A percentile compares a stretch with the other conserved stretches of the same genome.
phyloP scores from a whole-genome alignment of 2,888 invertebrate species.

The Philereme transversata region DNA sequence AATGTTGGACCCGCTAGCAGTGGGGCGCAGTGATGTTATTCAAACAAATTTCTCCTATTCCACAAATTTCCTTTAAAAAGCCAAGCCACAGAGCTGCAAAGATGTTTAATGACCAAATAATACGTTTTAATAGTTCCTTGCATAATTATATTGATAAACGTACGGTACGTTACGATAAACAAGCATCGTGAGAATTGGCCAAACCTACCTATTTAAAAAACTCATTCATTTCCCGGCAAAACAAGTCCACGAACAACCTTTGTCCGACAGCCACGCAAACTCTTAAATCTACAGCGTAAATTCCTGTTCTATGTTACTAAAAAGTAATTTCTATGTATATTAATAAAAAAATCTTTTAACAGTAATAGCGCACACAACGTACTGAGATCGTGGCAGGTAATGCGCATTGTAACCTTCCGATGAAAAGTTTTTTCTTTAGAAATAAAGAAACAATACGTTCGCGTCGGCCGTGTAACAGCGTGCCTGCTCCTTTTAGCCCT shows the following conservation, averaged over 20 bases:
- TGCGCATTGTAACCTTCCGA: constrained; percentile 45
- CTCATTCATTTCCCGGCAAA: constrained; percentile 7
- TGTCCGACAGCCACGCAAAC: background rate
- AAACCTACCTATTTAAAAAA: constrained; percentile 5
- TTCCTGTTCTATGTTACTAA: no score
- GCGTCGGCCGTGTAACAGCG: constrained; percentile 47
- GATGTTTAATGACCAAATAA: no score
- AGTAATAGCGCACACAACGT: constrained; percentile 26
- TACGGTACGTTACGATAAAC: no score
- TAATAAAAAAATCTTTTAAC: constrained; percentile 11
- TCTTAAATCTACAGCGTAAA: no score
- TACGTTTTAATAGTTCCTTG: no score
- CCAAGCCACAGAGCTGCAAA: no score
- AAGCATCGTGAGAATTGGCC: constrained; percentile 5
- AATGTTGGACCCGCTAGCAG: constrained; percentile 20
- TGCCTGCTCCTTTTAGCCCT: constrained; percentile 44
- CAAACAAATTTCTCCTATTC: background rate
- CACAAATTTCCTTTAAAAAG: no score
- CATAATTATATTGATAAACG: no score
- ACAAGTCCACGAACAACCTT: background rate
- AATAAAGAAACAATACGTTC: constrained; percentile 53
- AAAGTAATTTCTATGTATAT: no score
- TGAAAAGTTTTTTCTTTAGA: constrained; percentile 47
- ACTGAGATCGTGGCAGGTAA: constrained; percentile 49
- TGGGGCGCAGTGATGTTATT: constrained; percentile 8